Evolutionary conservation across 2,113 vertebrate genomes (phyloP), one percentile per base, ranked within the genome.

Genomic region (Aegithalos caudatus): DNA sequence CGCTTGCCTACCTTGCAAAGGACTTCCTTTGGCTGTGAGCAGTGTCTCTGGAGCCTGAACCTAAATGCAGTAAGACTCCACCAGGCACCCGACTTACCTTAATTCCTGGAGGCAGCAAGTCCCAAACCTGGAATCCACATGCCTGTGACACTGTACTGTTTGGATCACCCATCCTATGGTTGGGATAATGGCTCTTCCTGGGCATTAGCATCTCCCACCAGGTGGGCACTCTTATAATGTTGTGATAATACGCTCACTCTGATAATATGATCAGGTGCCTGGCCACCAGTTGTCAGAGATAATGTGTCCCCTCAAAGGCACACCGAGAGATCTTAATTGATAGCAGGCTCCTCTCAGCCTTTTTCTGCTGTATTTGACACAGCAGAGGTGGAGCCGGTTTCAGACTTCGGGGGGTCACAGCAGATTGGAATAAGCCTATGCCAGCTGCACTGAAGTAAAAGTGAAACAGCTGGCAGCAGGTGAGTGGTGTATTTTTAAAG

Each of bases 51-150:
- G 23, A 77, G 15, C 18, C 37, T 23, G 22, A 76, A 69, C 31
- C 57, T 50, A 73, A 81, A 50, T 7, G 14, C n/a, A 31, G 1
- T 11, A 44, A 44, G 40, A 44, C 12, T 8, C 6, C 61, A 61
- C 25, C 6, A 81, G 56, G 51, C 22, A 64, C n/a, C 61, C 25
- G 47, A 37, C 8, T 22, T n/a, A 18, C 33, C 71, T 42, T 24
- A 47, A 42, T 28, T 58, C n/a, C 50, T 18, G 1, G 1, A 10
- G 18, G 50, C 53, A 80, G 28, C 0, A 0, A 47, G 21, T 19
- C 18, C 24, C 15, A 4, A 37, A n/a, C 54, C 45, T 6, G 2
- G 37, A 56, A 23, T 23, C 16, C 37, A 12, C 25, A 12, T 14
- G 21, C 31, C 24, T 18, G 29, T 57, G 60, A 5, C 12, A 35